These are phyloP conservation scores for Ptychodera flava DNA, from an alignment of 35 echinoderm and acorn worm genomes.

Conservation along the genomic window DNA sequence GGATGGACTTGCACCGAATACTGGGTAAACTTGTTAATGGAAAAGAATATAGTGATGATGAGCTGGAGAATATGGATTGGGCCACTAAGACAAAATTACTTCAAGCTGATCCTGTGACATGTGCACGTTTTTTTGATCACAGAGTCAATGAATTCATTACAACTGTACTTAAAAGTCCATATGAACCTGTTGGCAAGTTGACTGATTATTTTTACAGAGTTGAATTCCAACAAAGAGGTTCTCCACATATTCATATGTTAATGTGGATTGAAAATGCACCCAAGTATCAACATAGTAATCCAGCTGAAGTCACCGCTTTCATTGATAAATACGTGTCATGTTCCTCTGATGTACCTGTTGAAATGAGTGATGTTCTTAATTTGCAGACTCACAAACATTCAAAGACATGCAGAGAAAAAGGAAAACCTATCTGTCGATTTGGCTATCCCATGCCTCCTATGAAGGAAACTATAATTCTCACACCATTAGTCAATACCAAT, in stretches of 20 bases:
- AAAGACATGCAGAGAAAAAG: slow-evolving; percentile 47
- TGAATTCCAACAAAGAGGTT: too few relatives aligned
- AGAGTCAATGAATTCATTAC: slow-evolving; percentile 19
- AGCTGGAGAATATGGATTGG: too few relatives aligned
- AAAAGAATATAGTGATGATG: too few relatives aligned
- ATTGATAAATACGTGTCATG: slow-evolving; percentile 49
- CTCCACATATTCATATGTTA: slow-evolving; percentile 51
- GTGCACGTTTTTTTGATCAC: slow-evolving; percentile 5
- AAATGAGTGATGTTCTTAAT: slow-evolving; percentile 12
- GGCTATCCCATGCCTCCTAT: slow-evolving; percentile 50
- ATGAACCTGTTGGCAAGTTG: slow-evolving; percentile 22
- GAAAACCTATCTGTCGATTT: slow-evolving; percentile 42
- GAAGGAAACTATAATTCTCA: slow-evolving; percentile 38
- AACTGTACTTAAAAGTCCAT: slow-evolving; percentile 39
- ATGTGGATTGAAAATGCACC: slow-evolving; percentile 49
- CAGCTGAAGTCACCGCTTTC: slow-evolving; percentile 12
- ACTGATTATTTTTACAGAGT: slow-evolving; percentile 47
- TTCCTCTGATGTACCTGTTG: not conserved
- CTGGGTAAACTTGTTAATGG: too few relatives aligned
- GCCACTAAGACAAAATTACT: too few relatives aligned
- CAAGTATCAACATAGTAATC: not conserved
- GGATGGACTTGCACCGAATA: too few relatives aligned
- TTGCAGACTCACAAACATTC: slow-evolving; percentile 43
- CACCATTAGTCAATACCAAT: slow-evolving; percentile 30
- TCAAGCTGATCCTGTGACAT: too few relatives aligned